Evolutionary conservation across 23 tunicate genomes (phyloP).

Genomic region (Diplosoma virens): DNA sequence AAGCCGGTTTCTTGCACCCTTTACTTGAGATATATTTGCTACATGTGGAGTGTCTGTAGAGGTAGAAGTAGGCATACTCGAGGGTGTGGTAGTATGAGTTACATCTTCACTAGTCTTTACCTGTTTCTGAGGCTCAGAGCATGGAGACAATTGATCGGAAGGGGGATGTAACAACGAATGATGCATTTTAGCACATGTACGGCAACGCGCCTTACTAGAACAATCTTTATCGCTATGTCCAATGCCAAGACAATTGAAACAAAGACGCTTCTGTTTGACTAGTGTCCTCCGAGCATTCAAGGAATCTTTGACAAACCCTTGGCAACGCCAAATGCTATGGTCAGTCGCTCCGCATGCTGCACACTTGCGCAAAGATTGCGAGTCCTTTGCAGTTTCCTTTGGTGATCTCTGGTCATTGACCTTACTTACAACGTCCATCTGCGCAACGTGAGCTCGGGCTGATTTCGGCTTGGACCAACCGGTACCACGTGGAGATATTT

Average conservation of each 20-base stretch:
- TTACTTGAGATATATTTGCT: neutral
- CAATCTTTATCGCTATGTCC: too few species aligned
- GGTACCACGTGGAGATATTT: neutral
- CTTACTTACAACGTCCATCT: neutral
- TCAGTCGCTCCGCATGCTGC: too few species aligned
- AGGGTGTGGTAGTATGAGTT: neutral
- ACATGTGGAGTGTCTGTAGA: neutral
- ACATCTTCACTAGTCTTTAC: neutral
- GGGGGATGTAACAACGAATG: conserved; percentile 8
- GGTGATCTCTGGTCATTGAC: too few species aligned
- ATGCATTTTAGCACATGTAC: conserved; percentile 1
- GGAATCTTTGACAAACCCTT: too few species aligned
- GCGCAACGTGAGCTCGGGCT: neutral
- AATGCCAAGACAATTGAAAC: too few species aligned
- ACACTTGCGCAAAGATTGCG: too few species aligned
- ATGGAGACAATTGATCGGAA: neutral
- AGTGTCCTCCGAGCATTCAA: too few species aligned
- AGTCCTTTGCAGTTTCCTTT: too few species aligned
- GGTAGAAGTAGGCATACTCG: neutral
- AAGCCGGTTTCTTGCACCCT: conserved; percentile 3
- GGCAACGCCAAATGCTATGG: too few species aligned
- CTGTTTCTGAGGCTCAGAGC: neutral
- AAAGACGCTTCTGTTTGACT: too few species aligned
- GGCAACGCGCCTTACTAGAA: conserved; percentile 7
- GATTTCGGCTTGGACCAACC: conserved; percentile 1